Percentiles rank a stretch among this genome's conserved stretches.
Conservation (phyloP, 1,140 invertebrate species). For the Eriocheir sinensis region DNA sequence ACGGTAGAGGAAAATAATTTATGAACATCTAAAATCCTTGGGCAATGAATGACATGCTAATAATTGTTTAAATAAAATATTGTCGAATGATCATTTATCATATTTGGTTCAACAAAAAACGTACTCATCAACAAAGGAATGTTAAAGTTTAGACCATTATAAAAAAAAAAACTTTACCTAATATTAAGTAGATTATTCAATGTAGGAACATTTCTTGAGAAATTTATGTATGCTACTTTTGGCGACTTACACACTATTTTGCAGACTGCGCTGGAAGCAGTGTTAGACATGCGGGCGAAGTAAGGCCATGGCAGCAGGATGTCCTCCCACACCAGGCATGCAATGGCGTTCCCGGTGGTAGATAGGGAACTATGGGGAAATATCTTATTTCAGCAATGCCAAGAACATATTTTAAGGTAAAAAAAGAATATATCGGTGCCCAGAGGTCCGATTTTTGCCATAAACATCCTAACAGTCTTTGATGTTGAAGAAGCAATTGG, state of each 20-base stretch:
- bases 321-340: constrained; percentile 52
- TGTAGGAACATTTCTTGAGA: background rate
- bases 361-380: constrained; percentile 1
- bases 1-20: too few species aligned
- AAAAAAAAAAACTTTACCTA: background rate
- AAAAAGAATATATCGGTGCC: background rate
- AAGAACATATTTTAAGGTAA: too few species aligned
- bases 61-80: too few species aligned
- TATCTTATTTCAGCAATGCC: background rate
- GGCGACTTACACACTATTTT: constrained; percentile 11
- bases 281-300: background rate
- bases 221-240: background rate
- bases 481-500: too few species aligned
- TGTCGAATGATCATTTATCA: too few species aligned
- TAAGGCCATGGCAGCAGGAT: background rate
- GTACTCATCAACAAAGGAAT: background rate
- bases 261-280: background rate
- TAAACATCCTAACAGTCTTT: background rate
- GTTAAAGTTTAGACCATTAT: background rate
- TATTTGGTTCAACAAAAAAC: background rate
- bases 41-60: too few species aligned
- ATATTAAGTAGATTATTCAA: too few species aligned
- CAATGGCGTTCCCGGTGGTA: constrained; percentile 24
- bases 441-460: background rate
- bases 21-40: too few species aligned